Evolutionary conservation across 2,797 vertebrate genomes (phyloP).

Genomic region (Octomys mimax): DNA sequence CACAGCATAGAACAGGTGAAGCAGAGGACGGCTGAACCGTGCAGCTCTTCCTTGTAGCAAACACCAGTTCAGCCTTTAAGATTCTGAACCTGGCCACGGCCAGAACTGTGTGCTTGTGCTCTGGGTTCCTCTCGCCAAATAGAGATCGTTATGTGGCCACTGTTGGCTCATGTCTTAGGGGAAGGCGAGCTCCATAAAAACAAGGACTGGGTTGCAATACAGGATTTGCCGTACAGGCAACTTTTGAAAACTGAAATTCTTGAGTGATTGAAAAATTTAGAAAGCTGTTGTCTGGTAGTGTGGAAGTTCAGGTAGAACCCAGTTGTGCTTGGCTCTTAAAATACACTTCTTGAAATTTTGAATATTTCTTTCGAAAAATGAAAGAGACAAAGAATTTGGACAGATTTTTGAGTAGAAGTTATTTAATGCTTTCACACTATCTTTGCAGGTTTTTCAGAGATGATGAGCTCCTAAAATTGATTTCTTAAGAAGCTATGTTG

Average conservation of each 20-base stretch:
- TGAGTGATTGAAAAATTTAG: neutral
- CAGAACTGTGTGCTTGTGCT: rapidly evolving
- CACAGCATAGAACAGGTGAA: neutral
- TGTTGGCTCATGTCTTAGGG: neutral
- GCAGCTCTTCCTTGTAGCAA: neutral
- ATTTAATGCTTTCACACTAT: neutral
- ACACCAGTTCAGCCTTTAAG: neutral
- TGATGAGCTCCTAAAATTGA: neutral
- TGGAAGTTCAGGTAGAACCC: neutral
- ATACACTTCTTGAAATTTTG: neutral
- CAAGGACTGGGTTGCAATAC: neutral
- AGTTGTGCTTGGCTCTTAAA: constrained; percentile 11
- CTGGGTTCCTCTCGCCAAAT: neutral
- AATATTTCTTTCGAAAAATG: constrained; percentile 50
- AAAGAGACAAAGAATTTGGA: neutral
- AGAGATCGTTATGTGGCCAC: neutral
- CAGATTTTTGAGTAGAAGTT: constrained; percentile 19
- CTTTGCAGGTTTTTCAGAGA: neutral
- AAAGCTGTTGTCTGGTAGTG: neutral
- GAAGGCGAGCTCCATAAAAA: constrained; percentile 5
- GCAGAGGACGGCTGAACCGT: neutral
- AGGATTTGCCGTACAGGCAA: constrained; percentile 17
- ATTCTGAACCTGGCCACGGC: neutral
- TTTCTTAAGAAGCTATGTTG: neutral
- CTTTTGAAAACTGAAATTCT: constrained; percentile 13